Evolutionary conservation across 2,797 vertebrate genomes (phyloP).

Genomic region (Neosilurus hyrtlii): DNA sequence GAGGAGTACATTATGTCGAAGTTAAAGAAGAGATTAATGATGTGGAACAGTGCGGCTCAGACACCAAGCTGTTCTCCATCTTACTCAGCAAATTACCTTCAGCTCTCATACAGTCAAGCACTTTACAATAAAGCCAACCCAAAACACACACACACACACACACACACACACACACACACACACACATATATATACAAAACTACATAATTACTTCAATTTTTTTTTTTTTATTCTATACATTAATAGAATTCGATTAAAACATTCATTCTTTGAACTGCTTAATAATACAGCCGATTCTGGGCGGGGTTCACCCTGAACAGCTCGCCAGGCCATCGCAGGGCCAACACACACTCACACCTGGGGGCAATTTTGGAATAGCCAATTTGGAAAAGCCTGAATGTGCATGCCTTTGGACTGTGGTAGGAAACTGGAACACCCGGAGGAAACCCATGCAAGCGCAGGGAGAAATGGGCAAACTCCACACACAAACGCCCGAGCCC

Average conservation of each 20-base stretch:
- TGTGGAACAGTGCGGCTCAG: conserved; percentile 70
- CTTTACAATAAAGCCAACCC: neutral
- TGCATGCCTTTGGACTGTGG: no score
- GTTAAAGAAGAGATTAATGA: conserved; percentile 78
- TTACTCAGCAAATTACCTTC: conserved; percentile 60
- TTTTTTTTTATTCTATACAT: neutral
- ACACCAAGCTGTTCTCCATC: conserved; percentile 72
- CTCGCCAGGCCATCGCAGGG: no score
- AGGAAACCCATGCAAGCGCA: no score
- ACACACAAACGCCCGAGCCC: no score
- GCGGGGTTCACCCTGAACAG: no score
- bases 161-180: neutral
- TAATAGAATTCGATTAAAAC: neutral
- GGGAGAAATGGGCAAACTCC: no score
- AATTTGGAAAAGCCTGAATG: no score
- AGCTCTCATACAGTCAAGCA: conserved; percentile 68
- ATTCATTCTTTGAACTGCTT: no score
- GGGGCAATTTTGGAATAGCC: no score
- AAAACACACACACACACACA: neutral
- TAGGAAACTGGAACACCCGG: no score
- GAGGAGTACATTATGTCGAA: conserved; percentile 57
- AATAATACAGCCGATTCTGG: no score
- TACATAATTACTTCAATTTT: neutral
- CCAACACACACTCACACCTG: no score
- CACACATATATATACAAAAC: conserved; percentile 8